Evolutionary conservation across 2,113 vertebrate species (phyloP), one percentile per base, ranked within the genome.

Genomic region (Leptosomus discolor): DNA sequence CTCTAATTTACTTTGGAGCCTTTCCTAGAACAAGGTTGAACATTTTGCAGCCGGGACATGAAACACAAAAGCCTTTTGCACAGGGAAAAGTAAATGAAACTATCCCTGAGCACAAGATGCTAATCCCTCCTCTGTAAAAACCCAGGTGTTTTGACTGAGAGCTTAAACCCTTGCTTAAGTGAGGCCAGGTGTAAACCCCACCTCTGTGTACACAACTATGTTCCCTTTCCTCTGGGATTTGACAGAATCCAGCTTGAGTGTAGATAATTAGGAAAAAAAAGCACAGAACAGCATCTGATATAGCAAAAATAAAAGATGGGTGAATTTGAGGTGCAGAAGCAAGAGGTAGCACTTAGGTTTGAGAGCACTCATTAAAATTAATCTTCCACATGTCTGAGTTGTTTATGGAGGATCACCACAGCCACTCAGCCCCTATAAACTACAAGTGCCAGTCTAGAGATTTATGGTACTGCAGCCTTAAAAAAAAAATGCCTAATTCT

Each of bases 11-110:
- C 77, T 95, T 92, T 94, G 95, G 92, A 97, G 69, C 36, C 50
- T 92, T 94, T 95, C 94, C 96, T 97, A 94, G 94, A 94, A 88
- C 87, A 96, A 91, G 89, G 89, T 78, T 94, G 93, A 94, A 73
- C 84, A 50, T 77, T 96, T 71, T 95, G 79, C 90, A 90, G 96
- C 61, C 77, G 81, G 53, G 85, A 85, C 65, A 29, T 7, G 56
- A 92, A 94, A 53, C 65, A 95, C 65, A 90, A 94, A 94, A 92
- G 60, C 68, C 87, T 95, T 93, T 76, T 90, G 43, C 95, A 48
- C 10, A 43, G 86, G 60, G 73, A 94, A 60, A 91, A 91, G 60
- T 64, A 64, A 85, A 75, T 56, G 56, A 91, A 94, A 76, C 64
- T 24, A 77, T 91, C 69, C 80, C 81, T 60, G 79, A 88, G 39